These are phyloP conservation scores for Lepidocyrtinus sp. DNA, from an alignment of 2,888 invertebrate species.

Conservation along the genomic window DNA sequence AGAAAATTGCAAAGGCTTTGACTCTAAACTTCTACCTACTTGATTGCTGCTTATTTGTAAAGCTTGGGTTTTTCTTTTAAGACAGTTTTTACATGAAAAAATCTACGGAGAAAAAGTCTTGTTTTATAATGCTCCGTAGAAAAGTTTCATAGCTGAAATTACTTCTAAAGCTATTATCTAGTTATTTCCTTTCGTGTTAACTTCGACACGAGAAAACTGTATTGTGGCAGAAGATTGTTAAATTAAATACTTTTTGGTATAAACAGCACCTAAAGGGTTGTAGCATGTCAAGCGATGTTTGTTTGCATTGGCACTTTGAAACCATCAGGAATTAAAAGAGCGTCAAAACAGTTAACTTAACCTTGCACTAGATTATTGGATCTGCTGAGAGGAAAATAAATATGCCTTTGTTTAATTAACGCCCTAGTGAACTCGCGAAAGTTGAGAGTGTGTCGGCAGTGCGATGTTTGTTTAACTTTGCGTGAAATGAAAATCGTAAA, in stretches of 20 bases:
- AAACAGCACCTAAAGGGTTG: not conserved
- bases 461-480: not conserved
- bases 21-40: too few relatives aligned
- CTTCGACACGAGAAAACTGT: not conserved
- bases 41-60: too few relatives aligned
- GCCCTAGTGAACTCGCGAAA: constrained; percentile 23
- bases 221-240: too few relatives aligned
- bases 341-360: constrained; percentile 46
- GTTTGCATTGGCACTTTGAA: not conserved
- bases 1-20: too few relatives aligned
- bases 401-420: not conserved
- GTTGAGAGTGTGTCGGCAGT: not conserved
- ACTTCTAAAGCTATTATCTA: not conserved
- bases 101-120: not conserved
- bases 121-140: not conserved
- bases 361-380: constrained; percentile 37
- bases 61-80: too few relatives aligned
- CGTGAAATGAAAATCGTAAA: not conserved
- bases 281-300: too few relatives aligned
- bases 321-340: not conserved
- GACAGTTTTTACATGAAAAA: too few relatives aligned
- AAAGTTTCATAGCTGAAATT: not conserved
- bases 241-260: not conserved
- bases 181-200: not conserved
- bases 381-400: not conserved